Base-by-base conservation (phyloP, 1,140 invertebrate species). In the Apis cerana region DNA sequence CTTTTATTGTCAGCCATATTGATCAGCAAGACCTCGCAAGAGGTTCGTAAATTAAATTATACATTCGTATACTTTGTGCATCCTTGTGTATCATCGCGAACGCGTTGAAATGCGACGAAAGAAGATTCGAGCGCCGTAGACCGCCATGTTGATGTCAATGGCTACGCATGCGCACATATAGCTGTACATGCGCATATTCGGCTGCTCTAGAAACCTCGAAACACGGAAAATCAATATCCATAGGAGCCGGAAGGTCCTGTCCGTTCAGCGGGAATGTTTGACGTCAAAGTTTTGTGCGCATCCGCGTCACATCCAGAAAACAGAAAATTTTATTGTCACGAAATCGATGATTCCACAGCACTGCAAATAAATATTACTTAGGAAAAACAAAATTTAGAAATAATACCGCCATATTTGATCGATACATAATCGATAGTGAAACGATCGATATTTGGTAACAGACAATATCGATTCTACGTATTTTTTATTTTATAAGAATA, bases 121-220 rank as follows among this genome's bases (percentile, higher is more conserved):
- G 17, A 48, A 15, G 65, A 56, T 56, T 21, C 54, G 15, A 8
- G 23, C 52, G 61, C 12, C 15, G 7, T 23, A 15, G 3, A 71
- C 75, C 67, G 85, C 85, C 85, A 87, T 87, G 52, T 77, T 87
- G 71, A 48, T 48, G 19, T 2, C 33, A 23, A 15, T 13, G 17
- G 23, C 17, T 33, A 27, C 52, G 12, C 52, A 11, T 12, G 52
- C 52, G 52, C 27, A 61, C 3, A 43, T 43, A 43, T 43, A 43
- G 4, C 33, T 43, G 52, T 8, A 71, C 27, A 27, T 21, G 19
- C 4, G 33, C 33, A 33, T 23, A 15, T 13, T 11, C 69, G 11
- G 33, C 8, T 89, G 90, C 88, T 90, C 90, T 68, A 90, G 90
- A 92, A 91, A 91, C 90, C 89, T 90, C 84, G 75, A 91, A 91